Evolutionary conservation across 2,888 invertebrate genomes (phyloP).

Genomic region (Mantis religiosa): DNA sequence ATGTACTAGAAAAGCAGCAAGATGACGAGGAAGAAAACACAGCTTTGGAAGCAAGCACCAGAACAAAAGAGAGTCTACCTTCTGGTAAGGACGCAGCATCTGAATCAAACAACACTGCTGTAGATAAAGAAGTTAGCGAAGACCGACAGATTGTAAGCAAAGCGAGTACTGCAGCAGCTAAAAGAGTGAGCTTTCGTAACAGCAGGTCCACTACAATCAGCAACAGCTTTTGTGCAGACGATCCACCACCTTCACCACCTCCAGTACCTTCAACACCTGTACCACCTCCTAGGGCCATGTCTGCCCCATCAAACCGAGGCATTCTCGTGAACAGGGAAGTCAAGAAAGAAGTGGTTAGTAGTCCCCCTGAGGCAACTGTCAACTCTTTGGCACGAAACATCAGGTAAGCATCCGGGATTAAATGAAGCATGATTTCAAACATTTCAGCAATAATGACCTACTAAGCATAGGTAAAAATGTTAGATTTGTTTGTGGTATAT

Average conservation of each 20-base stretch:
- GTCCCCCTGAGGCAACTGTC: not conserved
- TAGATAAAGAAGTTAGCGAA: not conserved
- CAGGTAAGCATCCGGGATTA: not conserved
- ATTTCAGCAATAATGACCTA: not conserved
- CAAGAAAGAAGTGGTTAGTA: not conserved
- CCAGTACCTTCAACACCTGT: not conserved
- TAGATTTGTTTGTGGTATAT: too few relatives aligned
- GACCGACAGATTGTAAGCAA: not conserved
- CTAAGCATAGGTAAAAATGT: too few relatives aligned
- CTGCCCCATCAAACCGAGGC: slow-evolving; percentile 16
- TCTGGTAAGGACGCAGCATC: not conserved
- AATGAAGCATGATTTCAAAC: not conserved
- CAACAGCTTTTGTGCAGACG: slow-evolving; percentile 23
- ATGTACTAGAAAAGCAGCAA: not conserved
- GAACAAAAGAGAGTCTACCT: not conserved
- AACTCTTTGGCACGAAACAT: not conserved
- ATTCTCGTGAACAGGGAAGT: not conserved
- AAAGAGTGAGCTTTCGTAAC: slow-evolving; percentile 31
- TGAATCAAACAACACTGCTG: not conserved
- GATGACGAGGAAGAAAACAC: not conserved
- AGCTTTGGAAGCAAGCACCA: not conserved
- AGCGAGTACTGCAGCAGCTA: not conserved
- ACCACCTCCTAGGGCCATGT: not conserved
- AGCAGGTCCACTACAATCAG: slow-evolving; percentile 28
- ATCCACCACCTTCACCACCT: slow-evolving; percentile 8